Evolutionary conservation across 2,113 vertebrate genomes (phyloP).

Genomic region (Prietella phreatophila): DNA sequence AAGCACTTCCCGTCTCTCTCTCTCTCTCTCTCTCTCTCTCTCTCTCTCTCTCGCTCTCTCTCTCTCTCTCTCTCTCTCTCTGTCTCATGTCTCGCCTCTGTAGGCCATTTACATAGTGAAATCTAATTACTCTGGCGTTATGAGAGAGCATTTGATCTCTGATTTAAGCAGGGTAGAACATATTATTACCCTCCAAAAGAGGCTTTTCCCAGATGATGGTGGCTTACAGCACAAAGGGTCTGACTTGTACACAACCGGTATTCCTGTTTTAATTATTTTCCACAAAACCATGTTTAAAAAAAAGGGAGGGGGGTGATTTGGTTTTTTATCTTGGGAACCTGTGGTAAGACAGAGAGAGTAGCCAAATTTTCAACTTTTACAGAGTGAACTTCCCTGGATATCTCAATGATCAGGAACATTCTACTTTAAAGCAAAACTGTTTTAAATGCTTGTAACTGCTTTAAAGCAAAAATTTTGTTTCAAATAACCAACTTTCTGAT

Average conservation of each 20-base stretch:
- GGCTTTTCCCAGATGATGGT: conserved; percentile 68
- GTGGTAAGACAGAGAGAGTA: conserved; percentile 48
- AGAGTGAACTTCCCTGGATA: conserved; percentile 47
- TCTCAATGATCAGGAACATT: neutral
- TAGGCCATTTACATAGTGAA: conserved; percentile 79
- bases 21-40: conserved; percentile 61
- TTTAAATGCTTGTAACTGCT: too few relatives aligned
- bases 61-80: conserved; percentile 58
- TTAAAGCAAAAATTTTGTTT: neutral
- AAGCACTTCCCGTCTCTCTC: neutral
- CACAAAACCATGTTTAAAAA: conserved; percentile 18
- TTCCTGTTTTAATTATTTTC: conserved; percentile 73
- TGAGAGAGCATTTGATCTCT: conserved; percentile 76
- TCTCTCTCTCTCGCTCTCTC: too few relatives aligned
- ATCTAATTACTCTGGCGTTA: conserved; percentile 76
- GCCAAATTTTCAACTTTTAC: conserved; percentile 54
- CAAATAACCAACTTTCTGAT: neutral
- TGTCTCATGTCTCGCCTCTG: conserved; percentile 62
- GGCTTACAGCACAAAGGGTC: conserved; percentile 71
- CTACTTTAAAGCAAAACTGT: neutral
- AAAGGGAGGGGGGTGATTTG: conserved; percentile 61
- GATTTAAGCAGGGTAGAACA: conserved; percentile 75
- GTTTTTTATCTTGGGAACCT: conserved; percentile 66
- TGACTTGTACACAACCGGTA: conserved; percentile 73
- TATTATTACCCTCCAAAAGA: conserved; percentile 68